Evolutionary conservation across 2,888 invertebrate genomes (phyloP), one percentile per base, ranked within the genome.

Genomic region (Drosophila siamana): DNA sequence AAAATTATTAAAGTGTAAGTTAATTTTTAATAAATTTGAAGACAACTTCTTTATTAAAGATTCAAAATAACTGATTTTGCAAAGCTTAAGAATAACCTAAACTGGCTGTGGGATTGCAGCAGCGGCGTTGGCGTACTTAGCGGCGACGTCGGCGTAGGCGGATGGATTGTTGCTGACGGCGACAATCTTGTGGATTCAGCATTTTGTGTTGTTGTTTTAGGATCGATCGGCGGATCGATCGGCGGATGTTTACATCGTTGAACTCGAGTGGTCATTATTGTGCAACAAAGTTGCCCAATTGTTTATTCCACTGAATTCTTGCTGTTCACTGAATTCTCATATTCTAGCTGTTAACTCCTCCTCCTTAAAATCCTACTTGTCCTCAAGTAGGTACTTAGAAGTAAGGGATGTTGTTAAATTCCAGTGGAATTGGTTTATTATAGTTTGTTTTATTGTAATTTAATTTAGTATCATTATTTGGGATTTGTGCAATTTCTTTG

Each of bases 351-450:
- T 41, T 41, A 19, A 11, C 19, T 41, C 40, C 19, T 41, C 36
- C 47, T 16, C 33, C 47, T 47, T 33, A 16, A 19, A 19, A 16
- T 47, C 16, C 30, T 30, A 16, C 50, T 50, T 36, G 50, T 36
- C 50, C 50, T 38, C 13, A 36, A 50, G 50, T 13, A 24, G 36
- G 11, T 13, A 9, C 15, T n/a, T 50, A 38, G 24, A 50, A 50
- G 16, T 38, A 50, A 5, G 48, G 48, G 6, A 50, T 4, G 13
- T 36, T 38, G 38, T 50, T 50, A 19, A 48, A 48, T 48, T 48
- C 30, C 4, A 30, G 2, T 30, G 9, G 30, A 30, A 30, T 30
- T 30, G 30, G 30, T 30, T 30, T 30, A 11, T 30, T 3, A 11
- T 30, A 3, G 30, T 30, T 30, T 11, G 11, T 30, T 30, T 30